phyloP scores from a whole-genome alignment of 2,797 vertebrate species.

The Enteromius fasciolatus region DNA sequence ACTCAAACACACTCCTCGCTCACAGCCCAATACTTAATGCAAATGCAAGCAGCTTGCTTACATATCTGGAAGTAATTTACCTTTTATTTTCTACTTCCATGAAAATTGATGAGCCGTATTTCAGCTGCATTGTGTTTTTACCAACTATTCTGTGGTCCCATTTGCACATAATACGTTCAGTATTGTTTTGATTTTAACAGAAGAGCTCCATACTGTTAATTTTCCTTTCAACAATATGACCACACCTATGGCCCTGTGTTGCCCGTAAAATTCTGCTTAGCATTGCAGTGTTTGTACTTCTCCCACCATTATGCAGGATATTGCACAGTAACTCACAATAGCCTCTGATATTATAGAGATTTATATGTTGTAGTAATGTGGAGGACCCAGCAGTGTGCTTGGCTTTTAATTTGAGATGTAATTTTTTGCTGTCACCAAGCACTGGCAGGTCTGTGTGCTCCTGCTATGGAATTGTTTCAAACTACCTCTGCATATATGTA shows the following conservation, averaged over 20 bases:
- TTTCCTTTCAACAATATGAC: conserved; percentile 16
- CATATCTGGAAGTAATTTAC: conserved; percentile 39
- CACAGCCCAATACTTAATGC: conserved; percentile 19
- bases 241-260: conserved; percentile 9
- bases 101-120: conserved; percentile 20
- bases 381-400: background rate
- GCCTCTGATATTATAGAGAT: background rate
- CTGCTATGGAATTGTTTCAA: background rate
- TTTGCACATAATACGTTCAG: conserved; percentile 27
- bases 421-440: conserved; percentile 4
- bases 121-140: conserved; percentile 13
- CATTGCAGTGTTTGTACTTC: background rate
- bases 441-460: background rate
- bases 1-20: conserved; percentile 20
- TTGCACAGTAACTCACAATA: conserved; percentile 12
- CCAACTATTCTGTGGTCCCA: conserved; percentile 4
- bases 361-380: conserved; percentile 15
- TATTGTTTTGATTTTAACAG: conserved; percentile 12
- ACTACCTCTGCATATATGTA: background rate
- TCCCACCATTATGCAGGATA: background rate
- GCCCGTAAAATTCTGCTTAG: conserved; percentile 24
- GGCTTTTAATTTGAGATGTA: conserved; percentile 14
- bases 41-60: conserved; percentile 22
- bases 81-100: conserved; percentile 24
- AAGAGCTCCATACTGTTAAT: conserved; percentile 15